Evolutionary conservation across 1,140 invertebrate species (phyloP).

Genomic region (Drosophila tropicalis): DNA sequence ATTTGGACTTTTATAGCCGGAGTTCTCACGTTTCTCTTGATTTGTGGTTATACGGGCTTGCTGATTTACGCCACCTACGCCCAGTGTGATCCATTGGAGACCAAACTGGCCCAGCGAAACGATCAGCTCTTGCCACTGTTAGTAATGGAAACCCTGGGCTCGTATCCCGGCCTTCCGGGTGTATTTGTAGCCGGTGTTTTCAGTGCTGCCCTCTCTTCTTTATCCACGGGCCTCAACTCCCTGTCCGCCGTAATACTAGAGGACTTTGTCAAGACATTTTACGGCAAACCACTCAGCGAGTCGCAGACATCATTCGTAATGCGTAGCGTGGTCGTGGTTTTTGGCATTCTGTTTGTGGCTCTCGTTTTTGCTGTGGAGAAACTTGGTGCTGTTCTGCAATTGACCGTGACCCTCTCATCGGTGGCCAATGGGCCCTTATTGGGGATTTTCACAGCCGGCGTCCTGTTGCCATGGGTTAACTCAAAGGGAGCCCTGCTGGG

Average conservation of each 20-base stretch:
- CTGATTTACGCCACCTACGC: constrained; percentile 93
- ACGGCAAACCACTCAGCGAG: constrained; percentile 86
- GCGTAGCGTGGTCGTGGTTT: constrained; percentile 87
- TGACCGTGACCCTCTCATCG: constrained; percentile 87
- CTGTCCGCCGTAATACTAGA: constrained; percentile 95
- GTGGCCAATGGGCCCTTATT: constrained; percentile 90
- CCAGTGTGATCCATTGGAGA: constrained; percentile 92
- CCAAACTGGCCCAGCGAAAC: constrained; percentile 88
- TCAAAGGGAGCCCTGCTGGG: constrained; percentile 90
- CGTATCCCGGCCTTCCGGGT: constrained; percentile 90
- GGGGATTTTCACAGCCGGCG: constrained; percentile 91
- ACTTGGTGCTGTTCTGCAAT: constrained; percentile 86
- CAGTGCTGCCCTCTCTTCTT: constrained; percentile 93
- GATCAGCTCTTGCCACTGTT: constrained; percentile 90
- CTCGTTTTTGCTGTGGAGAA: constrained; percentile 87
- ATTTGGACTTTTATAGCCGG: constrained; percentile 90
- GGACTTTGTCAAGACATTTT: constrained; percentile 89
- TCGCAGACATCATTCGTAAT: constrained; percentile 87
- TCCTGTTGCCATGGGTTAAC: constrained; percentile 92
- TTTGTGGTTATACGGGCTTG: constrained; percentile 91
- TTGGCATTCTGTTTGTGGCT: constrained; percentile 87
- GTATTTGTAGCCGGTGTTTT: constrained; percentile 94
- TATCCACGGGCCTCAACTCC: constrained; percentile 95
- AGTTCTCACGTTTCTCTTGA: constrained; percentile 85
- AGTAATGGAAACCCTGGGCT: constrained; percentile 91